Evolutionary conservation across 1,140 invertebrate genomes (phyloP), one percentile per base, ranked within the genome.

Genomic region (Dreissena polymorpha): DNA sequence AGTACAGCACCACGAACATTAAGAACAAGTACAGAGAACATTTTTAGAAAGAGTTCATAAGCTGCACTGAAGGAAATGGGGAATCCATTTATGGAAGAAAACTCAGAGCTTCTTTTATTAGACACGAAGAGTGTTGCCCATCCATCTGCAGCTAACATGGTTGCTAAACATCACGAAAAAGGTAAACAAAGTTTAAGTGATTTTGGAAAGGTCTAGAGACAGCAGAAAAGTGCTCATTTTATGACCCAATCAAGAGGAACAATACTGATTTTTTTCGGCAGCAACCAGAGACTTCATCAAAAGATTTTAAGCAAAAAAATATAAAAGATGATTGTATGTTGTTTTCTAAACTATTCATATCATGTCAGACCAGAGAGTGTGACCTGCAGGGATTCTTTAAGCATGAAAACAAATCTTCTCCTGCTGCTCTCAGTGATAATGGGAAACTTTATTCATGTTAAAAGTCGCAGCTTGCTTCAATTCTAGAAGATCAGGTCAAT

Each of bases 371-470:
- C n/a, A n/a, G n/a, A n/a, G n/a, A n/a, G n/a, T n/a, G n/a, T n/a
- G n/a, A n/a, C n/a, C n/a, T n/a, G n/a, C n/a, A 18, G n/a, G 21
- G 71, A 86, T 83, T 83, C n/a, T 86, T 87, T 70, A 21, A 55
- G 21, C 84, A 84, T 73, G 79, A 86, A 29, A 88, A 86, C n/a
- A n/a, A n/a, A n/a, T n/a, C 60, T 86, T 76, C 74, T 53, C 84
- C 85, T 27, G 78, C 83, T n/a, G 27, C 77, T 13, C 60, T 86
- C 1, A 87, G 86, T 86, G 86, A 84, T 29, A 70, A 23, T 51
- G n/a, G 84, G 86, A 7, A 86, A 13, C 76, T 86, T 23, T 64
- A 76, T 27, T 49, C 5, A 14, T 84, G 76, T 64, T 77, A 87
- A 21, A 87, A 82, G 53, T 85, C 71, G 16, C 85, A 82, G 78